Base-by-base conservation (phyloP, 2,888 invertebrate genomes). In the Dryobotodes eremita region DNA sequence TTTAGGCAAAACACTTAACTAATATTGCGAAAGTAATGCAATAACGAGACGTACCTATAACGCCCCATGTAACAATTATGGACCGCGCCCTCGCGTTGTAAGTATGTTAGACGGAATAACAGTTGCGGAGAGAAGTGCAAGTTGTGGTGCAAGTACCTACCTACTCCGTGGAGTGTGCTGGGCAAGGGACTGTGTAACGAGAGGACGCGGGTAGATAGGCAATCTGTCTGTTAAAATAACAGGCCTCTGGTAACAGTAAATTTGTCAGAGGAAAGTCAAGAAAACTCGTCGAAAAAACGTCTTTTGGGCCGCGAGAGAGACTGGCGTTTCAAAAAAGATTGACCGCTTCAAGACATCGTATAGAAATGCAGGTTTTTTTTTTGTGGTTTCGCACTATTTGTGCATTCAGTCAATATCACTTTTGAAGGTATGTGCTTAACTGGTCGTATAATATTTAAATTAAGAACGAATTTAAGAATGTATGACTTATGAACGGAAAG, bases 41-140 rank as follows among this genome's bases (percentile, higher is more conserved):
- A 92, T 90, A 92, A 90, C 88, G 87, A 82, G 84, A 78, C 85
- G 86, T 82, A 31, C 50, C 46, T 78, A 86, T 88, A 89, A 89
- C 90, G 90, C 88, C 86, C 89, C 88, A 90, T 92, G 91, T 91
- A 93, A 91, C 93, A 93, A 93, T 93, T 93, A 92, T 90, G 86
- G 84, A 91, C 85, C 86, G 77, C 86, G 87, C 91, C 90, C 90
- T 79, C 69, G 87, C 68, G 79, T 82, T 83, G 87, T 82, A n/a
- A 62, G 64, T 70, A 20, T 65, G 70, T 80, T 68, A 76, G 78
- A 71, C 59, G 50, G 73, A 76, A 79, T 85, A 84, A 85, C 87
- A 70, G 90, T 89, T 85, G 84, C 72, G 64, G 77, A 73, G 84
- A 68, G 80, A 65, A 74, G 75, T 80, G 75, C 71, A 75, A 82